Conservation (phyloP, 2,113 vertebrate genomes). For the Nicator chloris region DNA sequence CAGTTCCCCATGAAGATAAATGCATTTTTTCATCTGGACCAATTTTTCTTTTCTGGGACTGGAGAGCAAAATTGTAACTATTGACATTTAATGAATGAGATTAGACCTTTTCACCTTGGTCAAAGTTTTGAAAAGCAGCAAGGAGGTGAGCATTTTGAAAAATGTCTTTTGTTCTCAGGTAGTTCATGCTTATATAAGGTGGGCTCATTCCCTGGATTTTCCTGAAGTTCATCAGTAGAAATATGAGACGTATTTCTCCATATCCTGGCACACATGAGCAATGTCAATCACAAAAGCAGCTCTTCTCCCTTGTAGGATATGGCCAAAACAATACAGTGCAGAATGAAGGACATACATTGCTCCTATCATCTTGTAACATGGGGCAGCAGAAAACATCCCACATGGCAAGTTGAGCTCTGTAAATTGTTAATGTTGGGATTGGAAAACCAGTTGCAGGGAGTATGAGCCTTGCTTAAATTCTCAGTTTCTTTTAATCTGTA, state of each 20-base stretch:
- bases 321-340: neutral
- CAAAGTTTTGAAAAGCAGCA: neutral
- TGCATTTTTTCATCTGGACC: neutral
- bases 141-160: neutral
- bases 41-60: neutral
- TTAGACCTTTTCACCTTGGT: neutral
- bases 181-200: neutral
- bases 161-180: neutral
- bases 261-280: neutral
- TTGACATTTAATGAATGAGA: neutral
- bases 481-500: neutral
- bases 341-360: neutral
- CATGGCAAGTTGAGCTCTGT: accelerated
- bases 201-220: neutral
- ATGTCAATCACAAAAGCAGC: neutral
- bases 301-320: neutral
- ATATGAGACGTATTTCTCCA: neutral
- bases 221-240: neutral
- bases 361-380: neutral
- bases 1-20: neutral
- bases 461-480: neutral
- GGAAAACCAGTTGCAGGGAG: neutral
- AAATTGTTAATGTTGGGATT: neutral
- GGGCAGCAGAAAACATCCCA: neutral
- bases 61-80: neutral